Percentiles rank a stretch among this genome's conserved stretches.
These are phyloP conservation scores for Coryphaenoides rupestris DNA, from an alignment of 2,113 vertebrate genomes.

Conservation along the genomic window DNA sequence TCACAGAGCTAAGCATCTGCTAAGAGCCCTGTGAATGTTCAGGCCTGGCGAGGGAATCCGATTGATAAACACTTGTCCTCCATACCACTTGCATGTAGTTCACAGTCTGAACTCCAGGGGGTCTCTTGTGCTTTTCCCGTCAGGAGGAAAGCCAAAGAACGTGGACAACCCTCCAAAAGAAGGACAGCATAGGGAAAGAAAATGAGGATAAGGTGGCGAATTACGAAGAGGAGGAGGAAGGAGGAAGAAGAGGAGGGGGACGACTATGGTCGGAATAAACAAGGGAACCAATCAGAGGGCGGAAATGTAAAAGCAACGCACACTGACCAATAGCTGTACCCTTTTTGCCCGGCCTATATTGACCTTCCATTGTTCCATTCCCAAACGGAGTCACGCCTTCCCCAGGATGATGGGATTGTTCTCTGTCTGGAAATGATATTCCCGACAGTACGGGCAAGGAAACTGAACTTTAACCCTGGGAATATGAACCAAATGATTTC, in stretches of 20 bases:
- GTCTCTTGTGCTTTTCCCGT: not conserved
- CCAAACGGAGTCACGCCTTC: too few relatives aligned
- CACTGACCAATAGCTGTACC: slow-evolving; percentile 24
- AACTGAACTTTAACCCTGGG: slow-evolving; percentile 42
- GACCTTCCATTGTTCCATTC: too few relatives aligned
- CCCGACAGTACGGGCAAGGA: slow-evolving; percentile 33
- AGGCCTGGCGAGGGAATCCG: too few relatives aligned
- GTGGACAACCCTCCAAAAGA: slow-evolving; percentile 64
- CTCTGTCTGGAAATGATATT: slow-evolving; percentile 19
- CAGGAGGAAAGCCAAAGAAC: slow-evolving; percentile 61
- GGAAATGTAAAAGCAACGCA: slow-evolving; percentile 85
- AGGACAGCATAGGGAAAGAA: slow-evolving; percentile 55
- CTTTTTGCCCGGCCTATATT: slow-evolving; percentile 19
- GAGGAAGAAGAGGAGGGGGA: slow-evolving; percentile 83
- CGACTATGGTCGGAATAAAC: slow-evolving; percentile 61
- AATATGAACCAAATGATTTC: slow-evolving; percentile 31
- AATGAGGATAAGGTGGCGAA: slow-evolving; percentile 72
- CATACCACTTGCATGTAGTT: not conserved
- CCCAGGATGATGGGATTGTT: too few relatives aligned
- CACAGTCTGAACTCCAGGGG: not conserved
- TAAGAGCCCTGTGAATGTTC: not conserved
- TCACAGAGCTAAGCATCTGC: too few relatives aligned
- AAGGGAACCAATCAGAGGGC: slow-evolving; percentile 76
- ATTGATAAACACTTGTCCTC: not conserved
- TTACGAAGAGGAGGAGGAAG: slow-evolving; percentile 88